A percentile compares a stretch with the other conserved stretches of the same genome.
phyloP scores from a whole-genome alignment of 2,888 invertebrate species.

The Antitype chi region DNA sequence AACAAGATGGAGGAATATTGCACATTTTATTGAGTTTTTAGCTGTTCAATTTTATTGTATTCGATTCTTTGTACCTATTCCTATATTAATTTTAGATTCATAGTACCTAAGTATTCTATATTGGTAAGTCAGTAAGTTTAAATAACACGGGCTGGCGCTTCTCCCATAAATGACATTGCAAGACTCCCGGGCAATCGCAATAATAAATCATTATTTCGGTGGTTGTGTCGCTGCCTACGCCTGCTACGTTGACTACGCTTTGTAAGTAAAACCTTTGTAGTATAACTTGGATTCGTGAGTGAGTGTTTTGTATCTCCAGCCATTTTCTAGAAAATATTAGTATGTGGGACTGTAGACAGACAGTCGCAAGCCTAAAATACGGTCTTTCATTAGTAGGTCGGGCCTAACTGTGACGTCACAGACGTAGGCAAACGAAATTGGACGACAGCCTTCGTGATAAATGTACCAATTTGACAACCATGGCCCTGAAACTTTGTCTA shows the following conservation, averaged over 20 bases:
- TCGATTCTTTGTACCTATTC: no score
- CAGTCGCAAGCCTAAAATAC: constrained; percentile 11
- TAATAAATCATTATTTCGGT: neutral
- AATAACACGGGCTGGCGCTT: no score
- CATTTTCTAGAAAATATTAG: neutral
- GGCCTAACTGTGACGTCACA: constrained; percentile 1
- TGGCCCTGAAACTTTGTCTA: neutral
- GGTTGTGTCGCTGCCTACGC: no score
- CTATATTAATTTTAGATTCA: no score
- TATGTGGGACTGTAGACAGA: constrained; percentile 7
- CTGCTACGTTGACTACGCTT: no score
- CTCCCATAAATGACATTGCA: no score
- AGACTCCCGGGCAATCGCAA: no score
- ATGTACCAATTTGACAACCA: constrained; percentile 35
- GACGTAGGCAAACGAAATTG: constrained; percentile 23
- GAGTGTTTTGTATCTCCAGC: neutral
- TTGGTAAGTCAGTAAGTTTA: no score
- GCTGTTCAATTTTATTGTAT: no score
- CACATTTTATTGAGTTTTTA: no score
- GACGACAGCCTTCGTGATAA: constrained; percentile 12
- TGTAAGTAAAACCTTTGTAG: neutral
- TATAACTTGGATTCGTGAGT: neutral
- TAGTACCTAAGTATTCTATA: no score
- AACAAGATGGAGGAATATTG: no score
- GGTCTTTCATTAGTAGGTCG: constrained; percentile 33